These are phyloP conservation scores for Stegophylla sp. DNA, from an alignment of 2,888 invertebrate species.

Conservation along the genomic window DNA sequence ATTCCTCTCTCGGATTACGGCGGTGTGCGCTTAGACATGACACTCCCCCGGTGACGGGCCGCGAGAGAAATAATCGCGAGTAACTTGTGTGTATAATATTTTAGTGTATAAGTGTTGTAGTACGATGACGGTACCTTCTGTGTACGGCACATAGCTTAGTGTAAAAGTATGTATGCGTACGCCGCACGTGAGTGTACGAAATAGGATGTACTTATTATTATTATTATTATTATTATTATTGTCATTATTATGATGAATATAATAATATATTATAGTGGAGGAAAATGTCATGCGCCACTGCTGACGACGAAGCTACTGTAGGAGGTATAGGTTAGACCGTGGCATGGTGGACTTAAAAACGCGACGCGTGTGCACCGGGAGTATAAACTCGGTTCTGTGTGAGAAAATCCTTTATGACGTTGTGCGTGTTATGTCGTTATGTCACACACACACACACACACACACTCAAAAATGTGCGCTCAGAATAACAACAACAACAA, in stretches of 20 bases:
- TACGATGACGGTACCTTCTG: neutral
- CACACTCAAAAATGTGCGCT: neutral
- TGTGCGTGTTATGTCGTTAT: neutral
- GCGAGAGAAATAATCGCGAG: neutral
- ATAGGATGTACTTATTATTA: neutral
- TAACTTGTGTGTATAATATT: neutral
- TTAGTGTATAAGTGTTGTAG: neutral
- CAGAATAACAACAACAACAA: neutral
- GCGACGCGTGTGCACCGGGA: slow-evolving; percentile 2
- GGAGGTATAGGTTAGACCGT: neutral
- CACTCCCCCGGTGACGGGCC: neutral
- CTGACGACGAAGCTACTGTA: neutral
- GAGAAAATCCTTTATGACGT: neutral
- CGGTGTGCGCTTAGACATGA: neutral
- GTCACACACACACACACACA: too few species aligned
- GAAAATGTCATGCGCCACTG: slow-evolving; percentile 15
- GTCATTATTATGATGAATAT: neutral
- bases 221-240: neutral
- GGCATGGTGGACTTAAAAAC: neutral
- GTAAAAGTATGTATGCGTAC: neutral
- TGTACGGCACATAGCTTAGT: neutral
- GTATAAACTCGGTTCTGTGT: slow-evolving; percentile 12
- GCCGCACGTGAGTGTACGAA: neutral
- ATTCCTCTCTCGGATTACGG: slow-evolving; percentile 7
- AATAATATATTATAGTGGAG: neutral